These are phyloP conservation scores for Calameuta filiformis DNA, from an alignment of 2,888 invertebrate genomes.

Conservation along the genomic window DNA sequence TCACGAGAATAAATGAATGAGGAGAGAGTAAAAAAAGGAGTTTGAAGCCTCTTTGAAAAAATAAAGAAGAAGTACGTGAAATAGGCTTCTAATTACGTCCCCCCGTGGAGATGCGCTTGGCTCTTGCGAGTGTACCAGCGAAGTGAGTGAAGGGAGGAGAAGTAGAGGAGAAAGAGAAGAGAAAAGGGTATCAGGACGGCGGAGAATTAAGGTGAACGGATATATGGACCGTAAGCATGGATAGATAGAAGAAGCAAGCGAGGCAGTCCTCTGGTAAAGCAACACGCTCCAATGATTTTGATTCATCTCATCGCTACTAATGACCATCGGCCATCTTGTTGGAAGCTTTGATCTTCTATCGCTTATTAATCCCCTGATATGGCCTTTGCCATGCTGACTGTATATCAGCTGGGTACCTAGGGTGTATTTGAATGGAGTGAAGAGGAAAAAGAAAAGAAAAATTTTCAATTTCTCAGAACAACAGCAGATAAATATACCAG, in stretches of 20 bases:
- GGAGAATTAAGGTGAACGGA: constrained; percentile 4
- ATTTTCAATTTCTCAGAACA: constrained; percentile 8
- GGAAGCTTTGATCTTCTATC: constrained; percentile 37
- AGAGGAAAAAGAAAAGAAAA: constrained; percentile 5
- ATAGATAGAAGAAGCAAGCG: background rate
- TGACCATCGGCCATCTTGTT: constrained; percentile 31
- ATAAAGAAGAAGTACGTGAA: constrained; percentile 30
- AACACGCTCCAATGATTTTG: constrained; percentile 35
- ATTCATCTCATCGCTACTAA: constrained; percentile 40
- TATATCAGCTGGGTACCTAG: constrained; percentile 11
- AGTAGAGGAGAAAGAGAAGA: background rate
- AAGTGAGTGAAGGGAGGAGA: background rate
- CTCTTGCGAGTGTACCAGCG: background rate
- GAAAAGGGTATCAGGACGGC: constrained; percentile 9
- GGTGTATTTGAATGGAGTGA: constrained; percentile 7
- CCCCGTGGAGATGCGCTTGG: constrained; percentile 29
- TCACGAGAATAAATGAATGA: constrained; percentile 19
- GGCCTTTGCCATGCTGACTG: constrained; percentile 6
- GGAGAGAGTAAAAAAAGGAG: constrained; percentile 10
- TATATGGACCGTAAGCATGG: background rate
- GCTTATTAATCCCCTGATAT: constrained; percentile 42
- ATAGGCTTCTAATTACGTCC: constrained; percentile 49
- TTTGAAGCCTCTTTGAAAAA: background rate
- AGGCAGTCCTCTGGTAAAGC: constrained; percentile 12
- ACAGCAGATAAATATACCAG: background rate